Percentiles rank a stretch among this genome's conserved stretches.
Conservation (phyloP, 2,113 vertebrate genomes). For the Zosterops hypoxanthus region DNA sequence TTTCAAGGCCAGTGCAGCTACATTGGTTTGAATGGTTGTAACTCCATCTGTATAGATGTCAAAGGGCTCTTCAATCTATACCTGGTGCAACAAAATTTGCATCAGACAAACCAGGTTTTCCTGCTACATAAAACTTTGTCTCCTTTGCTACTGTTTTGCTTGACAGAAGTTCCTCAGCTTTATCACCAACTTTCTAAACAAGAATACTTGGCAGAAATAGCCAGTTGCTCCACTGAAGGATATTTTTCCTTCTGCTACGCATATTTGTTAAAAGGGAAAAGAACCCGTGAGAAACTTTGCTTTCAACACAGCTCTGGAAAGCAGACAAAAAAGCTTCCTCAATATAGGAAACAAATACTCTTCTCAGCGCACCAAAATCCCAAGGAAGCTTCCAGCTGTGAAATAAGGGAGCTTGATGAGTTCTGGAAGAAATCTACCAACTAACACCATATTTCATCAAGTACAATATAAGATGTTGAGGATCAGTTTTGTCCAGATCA, state of each 20-base stretch:
- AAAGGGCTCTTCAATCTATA: neutral
- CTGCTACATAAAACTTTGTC: neutral
- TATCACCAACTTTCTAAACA: neutral
- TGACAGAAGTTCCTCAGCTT: neutral
- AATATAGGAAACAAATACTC: neutral
- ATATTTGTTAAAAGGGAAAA: neutral
- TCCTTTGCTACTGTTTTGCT: neutral
- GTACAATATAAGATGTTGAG: neutral
- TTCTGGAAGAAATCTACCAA: neutral
- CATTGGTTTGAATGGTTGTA: neutral
- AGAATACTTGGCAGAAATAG: neutral
- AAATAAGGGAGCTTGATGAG: neutral
- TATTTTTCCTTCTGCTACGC: neutral
- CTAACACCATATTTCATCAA: neutral
- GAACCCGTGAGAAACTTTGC: neutral
- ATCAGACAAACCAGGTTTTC: neutral
- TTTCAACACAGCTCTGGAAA: neutral
- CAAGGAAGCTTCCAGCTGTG: neutral
- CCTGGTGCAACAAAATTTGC: neutral
- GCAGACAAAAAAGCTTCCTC: neutral
- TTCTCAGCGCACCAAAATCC: neutral
- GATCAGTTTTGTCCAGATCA: neutral
- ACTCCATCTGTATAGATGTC: neutral
- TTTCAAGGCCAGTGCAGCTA: rapidly evolving
- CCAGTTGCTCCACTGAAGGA: neutral